Percentiles rank a stretch among this genome's conserved stretches.
phyloP scores from a whole-genome alignment of 2,113 vertebrate species.

The Seriola rivoliana region DNA sequence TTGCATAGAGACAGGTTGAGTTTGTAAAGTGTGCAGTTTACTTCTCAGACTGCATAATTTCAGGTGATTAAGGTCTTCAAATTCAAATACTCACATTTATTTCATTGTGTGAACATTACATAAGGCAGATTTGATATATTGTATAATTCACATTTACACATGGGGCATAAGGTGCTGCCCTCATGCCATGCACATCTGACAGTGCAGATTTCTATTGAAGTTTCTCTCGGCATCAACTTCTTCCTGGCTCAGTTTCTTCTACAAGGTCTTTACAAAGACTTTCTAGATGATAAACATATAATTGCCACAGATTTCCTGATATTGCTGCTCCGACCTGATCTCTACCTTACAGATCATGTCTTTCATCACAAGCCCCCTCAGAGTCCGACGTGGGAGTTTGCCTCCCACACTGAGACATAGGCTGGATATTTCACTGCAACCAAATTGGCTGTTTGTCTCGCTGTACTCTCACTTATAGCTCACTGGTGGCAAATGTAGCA shows the following conservation, averaged over 20 bases:
- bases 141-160: not conserved
- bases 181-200: not conserved
- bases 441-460: conserved; percentile 71
- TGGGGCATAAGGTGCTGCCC: not conserved
- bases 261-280: conserved; percentile 16
- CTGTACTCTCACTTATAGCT: conserved; percentile 67
- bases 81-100: conserved; percentile 6
- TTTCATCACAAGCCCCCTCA: conserved; percentile 35
- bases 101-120: not conserved
- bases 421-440: conserved; percentile 64
- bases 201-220: not conserved
- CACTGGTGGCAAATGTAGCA: conserved; percentile 67
- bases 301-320: conserved; percentile 55
- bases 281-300: conserved; percentile 20
- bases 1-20: not conserved
- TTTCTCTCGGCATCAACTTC: not conserved
- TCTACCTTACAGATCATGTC: conserved; percentile 23
- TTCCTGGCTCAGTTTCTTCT: conserved; percentile 2
- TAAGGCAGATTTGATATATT: not conserved
- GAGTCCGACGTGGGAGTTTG: conserved; percentile 38
- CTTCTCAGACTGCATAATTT: not conserved
- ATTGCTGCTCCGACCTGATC: conserved; percentile 64
- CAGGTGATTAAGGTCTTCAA: not conserved
- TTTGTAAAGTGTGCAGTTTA: not conserved
- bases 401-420: conserved; percentile 54